Conservation (phyloP, 2,797 vertebrate genomes). For the Antennarius maculatus region DNA sequence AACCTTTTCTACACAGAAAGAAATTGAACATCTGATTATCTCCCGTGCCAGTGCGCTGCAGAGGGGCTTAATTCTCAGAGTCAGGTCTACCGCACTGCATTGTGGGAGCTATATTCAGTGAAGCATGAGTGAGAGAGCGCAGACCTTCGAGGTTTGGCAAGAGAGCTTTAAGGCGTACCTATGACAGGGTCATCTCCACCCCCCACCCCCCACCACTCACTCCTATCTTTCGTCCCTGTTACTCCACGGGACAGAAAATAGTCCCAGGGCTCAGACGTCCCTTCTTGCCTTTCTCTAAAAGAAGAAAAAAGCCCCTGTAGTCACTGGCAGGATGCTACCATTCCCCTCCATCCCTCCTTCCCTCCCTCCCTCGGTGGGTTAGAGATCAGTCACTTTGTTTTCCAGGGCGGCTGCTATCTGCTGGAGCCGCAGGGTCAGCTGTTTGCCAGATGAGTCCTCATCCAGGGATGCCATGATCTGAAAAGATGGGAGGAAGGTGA, state of each 20-base stretch:
- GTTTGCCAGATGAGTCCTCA: slow-evolving; percentile 95
- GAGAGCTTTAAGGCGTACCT: slow-evolving; percentile 81
- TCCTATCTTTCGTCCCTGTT: slow-evolving; percentile 56
- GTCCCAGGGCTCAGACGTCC: slow-evolving; percentile 41
- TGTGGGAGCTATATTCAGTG: slow-evolving; percentile 67
- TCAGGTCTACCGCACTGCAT: slow-evolving; percentile 58
- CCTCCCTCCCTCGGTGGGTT: slow-evolving; percentile 65
- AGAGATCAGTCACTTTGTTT: slow-evolving; percentile 99
- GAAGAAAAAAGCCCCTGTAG: slow-evolving; percentile 72
- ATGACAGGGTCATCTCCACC: slow-evolving; percentile 67
- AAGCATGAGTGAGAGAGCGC: slow-evolving; percentile 60
- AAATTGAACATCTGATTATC: slow-evolving; percentile 87
- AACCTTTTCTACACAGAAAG: slow-evolving; percentile 83
- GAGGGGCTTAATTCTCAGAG: slow-evolving; percentile 73
- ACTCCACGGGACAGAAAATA: slow-evolving; percentile 48
- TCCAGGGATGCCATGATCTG: slow-evolving; percentile 97
- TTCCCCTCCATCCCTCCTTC: slow-evolving; percentile 16
- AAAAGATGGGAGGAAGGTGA: slow-evolving; percentile 10
- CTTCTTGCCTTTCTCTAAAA: slow-evolving; percentile 47
- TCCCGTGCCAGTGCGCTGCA: slow-evolving; percentile 75
- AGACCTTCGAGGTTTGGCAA: slow-evolving; percentile 78
- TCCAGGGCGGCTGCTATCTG: slow-evolving; percentile 95
- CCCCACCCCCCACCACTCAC: slow-evolving; percentile 42
- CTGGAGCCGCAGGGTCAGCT: slow-evolving; percentile 96
- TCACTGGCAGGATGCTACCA: slow-evolving; percentile 62